Conservation (phyloP, 30 jellyfish, hydroid and myxozoan genomes). For the Catostylus mosaicus region DNA sequence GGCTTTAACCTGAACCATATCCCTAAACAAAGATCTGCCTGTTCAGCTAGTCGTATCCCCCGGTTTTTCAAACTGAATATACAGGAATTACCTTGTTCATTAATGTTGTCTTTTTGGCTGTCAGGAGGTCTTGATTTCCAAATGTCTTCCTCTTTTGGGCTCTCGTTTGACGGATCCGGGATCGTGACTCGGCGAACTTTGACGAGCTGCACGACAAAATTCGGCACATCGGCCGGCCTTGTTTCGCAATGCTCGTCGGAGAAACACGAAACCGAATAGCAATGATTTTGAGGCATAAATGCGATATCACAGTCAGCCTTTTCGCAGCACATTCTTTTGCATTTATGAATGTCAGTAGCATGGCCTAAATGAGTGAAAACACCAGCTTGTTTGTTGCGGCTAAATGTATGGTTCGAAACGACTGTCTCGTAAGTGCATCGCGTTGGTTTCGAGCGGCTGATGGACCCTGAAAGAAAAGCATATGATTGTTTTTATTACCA, state of each 20-base stretch:
- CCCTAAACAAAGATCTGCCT: too few species aligned
- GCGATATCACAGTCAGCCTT: conserved; percentile 96
- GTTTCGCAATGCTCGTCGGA: conserved; percentile 98
- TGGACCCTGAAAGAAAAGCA: conserved; percentile 3
- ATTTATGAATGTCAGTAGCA: conserved; percentile 81
- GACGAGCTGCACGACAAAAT: conserved; percentile 87
- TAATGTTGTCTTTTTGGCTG: conserved; percentile 44
- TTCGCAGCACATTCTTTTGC: conserved; percentile 93
- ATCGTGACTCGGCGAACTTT: conserved; percentile 97
- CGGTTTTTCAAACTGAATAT: too few species aligned
- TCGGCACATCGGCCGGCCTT: conserved; percentile 91
- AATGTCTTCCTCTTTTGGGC: conserved; percentile 90
- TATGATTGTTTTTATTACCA: too few species aligned
- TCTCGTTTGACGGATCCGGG: conserved; percentile 84
- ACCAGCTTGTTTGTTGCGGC: conserved; percentile 95
- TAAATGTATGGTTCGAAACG: conserved; percentile 90
- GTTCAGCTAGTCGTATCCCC: too few species aligned
- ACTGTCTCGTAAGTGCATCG: conserved; percentile 97
- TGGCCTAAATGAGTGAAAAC: conserved; percentile 97
- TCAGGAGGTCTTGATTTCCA: conserved; percentile 81
- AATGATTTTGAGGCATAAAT: conserved; percentile 97
- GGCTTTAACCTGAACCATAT: too few species aligned
- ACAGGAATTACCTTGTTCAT: conserved; percentile 82
- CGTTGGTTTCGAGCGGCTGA: conserved; percentile 58
- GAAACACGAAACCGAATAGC: conserved; percentile 96